Percentiles rank a stretch among this genome's conserved stretches.
Conservation (phyloP, 2,113 vertebrate species). For the Nothocercus julius region DNA sequence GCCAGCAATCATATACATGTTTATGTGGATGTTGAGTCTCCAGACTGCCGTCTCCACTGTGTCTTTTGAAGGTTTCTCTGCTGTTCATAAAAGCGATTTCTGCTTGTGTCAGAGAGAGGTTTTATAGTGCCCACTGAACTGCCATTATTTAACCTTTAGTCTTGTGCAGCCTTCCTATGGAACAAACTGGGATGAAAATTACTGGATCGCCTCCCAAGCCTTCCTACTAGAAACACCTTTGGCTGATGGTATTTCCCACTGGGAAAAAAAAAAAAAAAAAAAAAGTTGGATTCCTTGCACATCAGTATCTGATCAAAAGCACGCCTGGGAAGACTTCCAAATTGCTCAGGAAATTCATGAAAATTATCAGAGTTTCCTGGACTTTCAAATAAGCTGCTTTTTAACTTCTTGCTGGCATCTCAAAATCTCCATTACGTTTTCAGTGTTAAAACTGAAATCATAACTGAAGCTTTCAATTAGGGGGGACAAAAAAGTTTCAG, state of each 20-base stretch:
- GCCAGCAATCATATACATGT: background rate
- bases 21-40: background rate
- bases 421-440: background rate
- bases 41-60: background rate
- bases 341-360: background rate
- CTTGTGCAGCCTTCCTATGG: background rate
- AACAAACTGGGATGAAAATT: background rate
- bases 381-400: background rate
- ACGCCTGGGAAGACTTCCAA: background rate
- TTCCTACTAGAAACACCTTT: background rate
- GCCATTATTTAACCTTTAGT: background rate
- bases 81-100: background rate
- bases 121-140: background rate
- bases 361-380: background rate
- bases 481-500: background rate
- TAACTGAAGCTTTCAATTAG: background rate
- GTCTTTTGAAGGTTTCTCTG: background rate
- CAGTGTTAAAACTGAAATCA: background rate
- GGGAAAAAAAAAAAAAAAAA: background rate
- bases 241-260: background rate
- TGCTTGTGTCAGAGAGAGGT: rapidly evolving
- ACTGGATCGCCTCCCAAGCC: background rate
- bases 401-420: background rate
- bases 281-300: background rate
- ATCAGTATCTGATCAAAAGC: background rate